Evolutionary conservation across 2,888 invertebrate genomes (phyloP), one percentile per base, ranked within the genome.

Genomic region (Bursaphelenchus okinawaensis): DNA sequence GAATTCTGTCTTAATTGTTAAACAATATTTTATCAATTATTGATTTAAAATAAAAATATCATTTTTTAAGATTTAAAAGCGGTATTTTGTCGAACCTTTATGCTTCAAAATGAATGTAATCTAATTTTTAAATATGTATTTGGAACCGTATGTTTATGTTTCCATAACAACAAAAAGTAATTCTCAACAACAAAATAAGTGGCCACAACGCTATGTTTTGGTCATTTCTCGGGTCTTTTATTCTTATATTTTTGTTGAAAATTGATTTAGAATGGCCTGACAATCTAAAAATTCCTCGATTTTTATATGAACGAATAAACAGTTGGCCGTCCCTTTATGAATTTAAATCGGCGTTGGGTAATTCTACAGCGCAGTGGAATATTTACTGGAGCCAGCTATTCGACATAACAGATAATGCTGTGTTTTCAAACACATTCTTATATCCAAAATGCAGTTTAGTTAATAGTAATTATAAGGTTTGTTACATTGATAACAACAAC

Each of bases 121-220:
- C n/a, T n/a, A n/a, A n/a, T 40, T 40, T 40, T 40, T 40, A 40
- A 40, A 16, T 16, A 16, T 16, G 50, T 16, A 19, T 40, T 16
- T 40, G 19, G 19, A 40, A 40, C 50, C 50, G 19, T 40, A 40
- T 16, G 16, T 40, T 40, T 40, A 40, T 40, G 54, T 54, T 54
- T 54, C 54, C 54, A 19, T 54, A 19, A n/a, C 40, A 40, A 40
- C 40, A 12, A 40, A 40, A 40, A 40, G 12, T n/a, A n/a, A n/a
- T n/a, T n/a, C n/a, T n/a, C n/a, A n/a, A n/a, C n/a, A n/a, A n/a
- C n/a, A n/a, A n/a, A n/a, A n/a, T n/a, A n/a, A n/a, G n/a, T n/a
- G n/a, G n/a, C n/a, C n/a, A n/a, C n/a, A 40, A 16, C n/a, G 16
- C n/a, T 40, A 52, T 59, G 60, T 59, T 59, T 52, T 59, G 60